Evolutionary conservation across 2,113 vertebrate species (phyloP), one percentile per base, ranked within the genome.

Genomic region (Elgaria multicarinata): DNA sequence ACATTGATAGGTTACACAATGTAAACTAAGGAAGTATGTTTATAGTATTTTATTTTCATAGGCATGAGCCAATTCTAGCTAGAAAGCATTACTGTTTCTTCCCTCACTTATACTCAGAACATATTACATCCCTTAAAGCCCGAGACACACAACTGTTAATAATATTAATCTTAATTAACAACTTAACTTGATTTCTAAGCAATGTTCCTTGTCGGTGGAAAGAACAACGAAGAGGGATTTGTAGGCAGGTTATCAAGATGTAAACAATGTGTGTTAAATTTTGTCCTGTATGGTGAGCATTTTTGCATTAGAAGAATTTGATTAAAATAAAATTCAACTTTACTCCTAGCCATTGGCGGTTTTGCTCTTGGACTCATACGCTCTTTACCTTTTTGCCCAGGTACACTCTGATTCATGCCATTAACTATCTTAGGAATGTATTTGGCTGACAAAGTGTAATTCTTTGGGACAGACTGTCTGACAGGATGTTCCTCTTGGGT

Each of bases 161-260:
- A 94, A 92, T 95, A 95, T 96, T 92, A 92, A 88, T 93, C 92
- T 95, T 94, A n/a, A 94, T 95, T 94, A 95, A 93, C 92, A 93
- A 90, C 89, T 94, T 93, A 85, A n/a, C 85, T 93, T 92, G 81
- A 78, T 89, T 95, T 92, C 94, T 93, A 93, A 78, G 92, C 87
- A 95, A 91, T 94, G 93, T 95, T 95, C 16, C 93, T 93, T 82
- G 16, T 36, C 14, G n/a, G 93, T 90, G 93, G 92, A 92, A 94
- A 85, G 95, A 83, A 84, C 87, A 44, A 6, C 91, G 92, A 94
- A 87, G 92, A 86, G 89, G 92, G 93, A 95, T 94, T 93, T 95
- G 91, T 1, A 87, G 91, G 92, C 87, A 93, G 90, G 93, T 94
- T 95, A 92, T 95, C 95, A 95, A 95, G 94, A 92, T 95, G 93